Percentiles rank a stretch among this genome's conserved stretches.
These are phyloP conservation scores for Onychorhynchus coronatus DNA, from an alignment of 2,113 vertebrate species.

Conservation along the genomic window DNA sequence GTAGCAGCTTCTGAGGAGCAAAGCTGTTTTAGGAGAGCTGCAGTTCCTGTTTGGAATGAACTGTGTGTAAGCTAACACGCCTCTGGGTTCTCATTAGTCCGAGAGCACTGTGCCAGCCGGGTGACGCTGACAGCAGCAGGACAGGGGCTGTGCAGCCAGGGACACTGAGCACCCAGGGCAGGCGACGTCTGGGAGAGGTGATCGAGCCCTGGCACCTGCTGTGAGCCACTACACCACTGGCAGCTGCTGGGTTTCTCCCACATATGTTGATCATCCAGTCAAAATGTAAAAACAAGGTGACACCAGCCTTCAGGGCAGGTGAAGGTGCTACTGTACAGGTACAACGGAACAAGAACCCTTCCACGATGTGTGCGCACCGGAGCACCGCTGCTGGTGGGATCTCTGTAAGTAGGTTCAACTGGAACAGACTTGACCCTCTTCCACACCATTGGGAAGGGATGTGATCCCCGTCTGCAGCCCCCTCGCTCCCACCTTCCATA, in stretches of 20 bases:
- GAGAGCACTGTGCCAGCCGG: not conserved
- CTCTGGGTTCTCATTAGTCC: not conserved
- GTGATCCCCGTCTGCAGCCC: not conserved
- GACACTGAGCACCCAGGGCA: rapidly evolving
- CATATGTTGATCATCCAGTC: not conserved
- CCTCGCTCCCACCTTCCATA: not conserved
- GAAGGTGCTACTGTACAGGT: not conserved
- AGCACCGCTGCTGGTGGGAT: not conserved
- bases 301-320: not conserved
- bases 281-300: not conserved
- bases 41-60: not conserved
- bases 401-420: not conserved
- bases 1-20: not conserved
- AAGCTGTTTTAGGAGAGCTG: not conserved
- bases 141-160: not conserved
- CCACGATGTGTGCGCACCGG: rapidly evolving
- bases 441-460: not conserved
- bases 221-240: not conserved
- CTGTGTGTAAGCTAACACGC: not conserved
- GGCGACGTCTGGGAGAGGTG: not conserved
- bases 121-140: not conserved
- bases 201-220: not conserved
- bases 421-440: not conserved
- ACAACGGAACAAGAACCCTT: not conserved
- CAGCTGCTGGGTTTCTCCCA: not conserved